Evolutionary conservation across 2,797 vertebrate genomes (phyloP), one percentile per base, ranked within the genome.

Genomic region (Sebastiscus tertius): DNA sequence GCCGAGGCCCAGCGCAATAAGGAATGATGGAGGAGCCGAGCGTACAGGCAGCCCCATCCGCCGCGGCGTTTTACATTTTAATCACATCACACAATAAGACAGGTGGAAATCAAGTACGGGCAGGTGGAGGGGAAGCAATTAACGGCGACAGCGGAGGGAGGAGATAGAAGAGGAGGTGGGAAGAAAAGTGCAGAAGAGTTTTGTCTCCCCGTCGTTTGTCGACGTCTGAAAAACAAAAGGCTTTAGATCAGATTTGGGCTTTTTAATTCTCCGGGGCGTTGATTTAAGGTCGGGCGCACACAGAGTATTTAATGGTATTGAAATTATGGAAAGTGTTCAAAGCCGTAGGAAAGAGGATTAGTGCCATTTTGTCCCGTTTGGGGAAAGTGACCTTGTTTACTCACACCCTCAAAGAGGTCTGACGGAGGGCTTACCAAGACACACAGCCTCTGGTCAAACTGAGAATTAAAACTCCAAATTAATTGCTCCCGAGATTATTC

Each of bases 21-120:
- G 91, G 88, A 72, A 83, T 94, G 92, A 94, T 92, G 91, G 93
- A 94, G 88, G 87, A 90, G 87, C 36, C 3, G 54, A 75, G 82
- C 8, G 64, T 31, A 33, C 69, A 10, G 52, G 74, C 79, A 79
- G 90, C 79, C 81, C 69, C 88, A 86, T 88, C 89, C 85, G 63
- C 88, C 29, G 79, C 82, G 70, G 89, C 66, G 31, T 81, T 94
- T 94, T 93, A 93, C 92, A 95, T 95, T 94, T 95, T 94, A 95
- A 94, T 95, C 93, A 93, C 87, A 91, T 94, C 86, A 89, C 91
- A 94, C 91, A 93, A 95, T 92, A 85, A 87, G 89, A 87, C 86
- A 85, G 90, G 90, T 85, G 83, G 87, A 92, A 92, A 88, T 91
- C 90, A 88, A 79, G 83, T 6, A 36, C 42, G 34, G 78, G 73